phyloP scores from a whole-genome alignment of 2,797 vertebrate genomes.

The Tenualosa thibaudeaui region DNA sequence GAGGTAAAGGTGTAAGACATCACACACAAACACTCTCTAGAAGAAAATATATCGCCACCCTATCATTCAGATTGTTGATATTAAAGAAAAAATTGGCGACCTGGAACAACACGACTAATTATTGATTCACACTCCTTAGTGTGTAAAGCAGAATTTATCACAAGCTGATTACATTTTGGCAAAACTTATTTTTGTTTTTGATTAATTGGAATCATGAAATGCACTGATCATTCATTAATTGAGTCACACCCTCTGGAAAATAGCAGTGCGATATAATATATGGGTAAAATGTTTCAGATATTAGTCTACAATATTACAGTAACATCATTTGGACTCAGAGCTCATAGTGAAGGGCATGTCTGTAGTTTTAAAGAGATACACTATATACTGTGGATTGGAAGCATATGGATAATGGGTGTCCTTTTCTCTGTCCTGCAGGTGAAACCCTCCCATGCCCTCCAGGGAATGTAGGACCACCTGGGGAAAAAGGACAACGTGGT shows the following conservation, averaged over 20 bases:
- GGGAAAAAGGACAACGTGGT: conserved; percentile 66
- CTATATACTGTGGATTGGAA: not conserved
- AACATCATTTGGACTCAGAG: too few relatives aligned
- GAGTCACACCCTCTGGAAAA: too few relatives aligned
- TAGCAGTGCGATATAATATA: too few relatives aligned
- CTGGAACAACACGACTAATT: too few relatives aligned
- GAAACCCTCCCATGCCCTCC: conserved; percentile 59
- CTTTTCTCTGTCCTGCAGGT: conserved; percentile 54
- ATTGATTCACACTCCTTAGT: too few relatives aligned
- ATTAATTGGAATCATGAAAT: too few relatives aligned
- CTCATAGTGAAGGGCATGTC: too few relatives aligned
- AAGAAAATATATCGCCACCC: not conserved
- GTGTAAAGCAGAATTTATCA: not conserved
- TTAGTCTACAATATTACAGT: too few relatives aligned
- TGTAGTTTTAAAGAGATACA: too few relatives aligned
- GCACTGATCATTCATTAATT: too few relatives aligned
- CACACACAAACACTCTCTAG: not conserved
- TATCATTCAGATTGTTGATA: not conserved
- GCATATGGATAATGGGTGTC: too few relatives aligned
- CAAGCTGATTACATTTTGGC: not conserved
- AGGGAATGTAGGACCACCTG: conserved; percentile 57
- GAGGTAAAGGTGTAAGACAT: conserved; percentile 53
- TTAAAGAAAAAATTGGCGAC: not conserved
- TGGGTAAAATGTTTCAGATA: too few relatives aligned
- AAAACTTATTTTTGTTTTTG: not conserved